Percentiles rank a stretch among this genome's conserved stretches.
Conservation (phyloP, 1,140 invertebrate genomes). For the Zaprionus ghesquierei region DNA sequence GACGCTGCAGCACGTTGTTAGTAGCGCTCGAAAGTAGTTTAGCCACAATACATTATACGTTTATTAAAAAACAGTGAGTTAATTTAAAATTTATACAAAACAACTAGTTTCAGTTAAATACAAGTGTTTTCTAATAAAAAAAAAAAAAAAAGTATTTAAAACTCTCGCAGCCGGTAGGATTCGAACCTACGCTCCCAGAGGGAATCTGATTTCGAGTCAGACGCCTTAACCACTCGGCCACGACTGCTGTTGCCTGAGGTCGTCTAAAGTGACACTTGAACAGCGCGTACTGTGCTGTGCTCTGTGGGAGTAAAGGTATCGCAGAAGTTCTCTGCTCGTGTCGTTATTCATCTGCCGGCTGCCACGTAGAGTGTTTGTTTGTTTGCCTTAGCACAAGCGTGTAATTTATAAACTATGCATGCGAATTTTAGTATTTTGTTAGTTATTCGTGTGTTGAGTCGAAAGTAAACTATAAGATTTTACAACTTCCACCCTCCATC, state of each 20-base stretch:
- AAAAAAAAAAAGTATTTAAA: background rate
- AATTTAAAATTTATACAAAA: background rate
- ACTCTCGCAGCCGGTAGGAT: slow-evolving; percentile 90
- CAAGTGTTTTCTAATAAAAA: slow-evolving; percentile 3
- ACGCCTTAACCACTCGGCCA: slow-evolving; percentile 94
- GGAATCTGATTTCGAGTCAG: slow-evolving; percentile 94
- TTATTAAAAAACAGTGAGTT: slow-evolving; percentile 3
- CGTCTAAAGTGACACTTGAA: slow-evolving; percentile 18
- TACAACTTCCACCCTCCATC: slow-evolving; percentile 18
- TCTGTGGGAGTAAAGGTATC: background rate
- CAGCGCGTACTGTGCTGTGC: background rate
- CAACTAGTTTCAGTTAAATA: background rate
- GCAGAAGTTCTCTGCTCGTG: background rate
- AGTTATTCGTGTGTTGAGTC: background rate
- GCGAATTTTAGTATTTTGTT: background rate
- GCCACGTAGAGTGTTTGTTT: slow-evolving; percentile 31
- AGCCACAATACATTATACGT: background rate
- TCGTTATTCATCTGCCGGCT: background rate
- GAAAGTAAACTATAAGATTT: slow-evolving; percentile 11
- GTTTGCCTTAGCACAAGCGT: background rate
- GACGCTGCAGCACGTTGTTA: slow-evolving; percentile 43
- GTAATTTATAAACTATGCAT: slow-evolving; percentile 1
- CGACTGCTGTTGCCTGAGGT: background rate
- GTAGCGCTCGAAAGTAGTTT: slow-evolving; percentile 18
- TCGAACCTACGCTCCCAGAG: slow-evolving; percentile 94